Evolutionary conservation across 2,113 vertebrate genomes (phyloP).

Genomic region (Macroglossus sobrinus): DNA sequence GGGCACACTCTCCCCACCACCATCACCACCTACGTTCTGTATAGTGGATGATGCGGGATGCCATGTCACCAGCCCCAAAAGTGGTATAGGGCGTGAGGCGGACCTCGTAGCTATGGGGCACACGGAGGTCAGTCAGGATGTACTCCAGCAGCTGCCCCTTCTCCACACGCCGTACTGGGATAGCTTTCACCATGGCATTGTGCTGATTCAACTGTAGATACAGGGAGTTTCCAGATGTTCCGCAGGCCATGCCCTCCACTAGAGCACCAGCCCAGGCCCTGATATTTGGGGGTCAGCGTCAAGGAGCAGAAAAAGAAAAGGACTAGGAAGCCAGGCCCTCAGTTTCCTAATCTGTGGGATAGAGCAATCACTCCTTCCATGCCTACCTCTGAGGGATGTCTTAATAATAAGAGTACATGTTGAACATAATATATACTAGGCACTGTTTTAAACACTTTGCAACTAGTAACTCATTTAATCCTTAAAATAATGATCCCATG

Average conservation of each 20-base stretch:
- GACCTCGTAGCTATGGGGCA: conserved; percentile 94
- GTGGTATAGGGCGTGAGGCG: conserved; percentile 93
- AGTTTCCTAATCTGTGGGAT: neutral
- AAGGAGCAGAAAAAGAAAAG: neutral
- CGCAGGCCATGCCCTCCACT: neutral
- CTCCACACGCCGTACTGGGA: conserved; percentile 88
- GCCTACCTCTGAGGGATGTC: neutral
- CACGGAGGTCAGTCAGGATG: conserved; percentile 88
- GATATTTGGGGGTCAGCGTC: neutral
- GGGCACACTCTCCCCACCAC: neutral
- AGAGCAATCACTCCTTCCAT: neutral
- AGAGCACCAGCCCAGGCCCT: neutral
- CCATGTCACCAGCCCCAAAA: conserved; percentile 90
- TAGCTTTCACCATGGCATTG: conserved; percentile 86
- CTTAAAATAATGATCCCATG: neutral
- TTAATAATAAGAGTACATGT: neutral
- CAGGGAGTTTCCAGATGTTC: conserved; percentile 52
- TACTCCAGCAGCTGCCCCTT: conserved; percentile 92
- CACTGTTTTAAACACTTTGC: neutral
- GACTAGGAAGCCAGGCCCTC: neutral
- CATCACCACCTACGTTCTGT: conserved; percentile 90
- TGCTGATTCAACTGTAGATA: conserved; percentile 84
- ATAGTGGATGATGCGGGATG: conserved; percentile 92
- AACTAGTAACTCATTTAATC: neutral
- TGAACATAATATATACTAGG: neutral